Percentiles rank a stretch among this genome's conserved stretches.
phyloP scores from a whole-genome alignment of 2,888 invertebrate species.

The Lepidonotus clava region DNA sequence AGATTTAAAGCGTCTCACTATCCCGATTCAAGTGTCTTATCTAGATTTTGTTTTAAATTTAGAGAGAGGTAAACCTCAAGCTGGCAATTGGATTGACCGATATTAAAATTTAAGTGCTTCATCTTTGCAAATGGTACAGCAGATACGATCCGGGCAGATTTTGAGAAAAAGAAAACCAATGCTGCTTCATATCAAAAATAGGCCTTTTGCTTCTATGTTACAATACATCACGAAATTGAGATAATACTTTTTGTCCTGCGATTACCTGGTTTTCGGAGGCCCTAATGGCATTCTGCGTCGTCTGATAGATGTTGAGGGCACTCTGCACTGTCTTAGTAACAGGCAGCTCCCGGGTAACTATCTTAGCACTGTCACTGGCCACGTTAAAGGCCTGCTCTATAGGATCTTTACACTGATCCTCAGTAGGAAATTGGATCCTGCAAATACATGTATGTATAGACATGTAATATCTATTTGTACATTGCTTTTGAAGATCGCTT shows the following conservation, averaged over 20 bases:
- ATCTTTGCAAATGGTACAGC: too few relatives aligned
- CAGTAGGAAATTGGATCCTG: conserved; percentile 70
- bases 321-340: conserved; percentile 39
- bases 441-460: neutral
- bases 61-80: too few relatives aligned
- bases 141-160: neutral
- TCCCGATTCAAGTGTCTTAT: too few relatives aligned
- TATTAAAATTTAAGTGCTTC: too few relatives aligned
- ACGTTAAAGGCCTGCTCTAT: conserved; percentile 71
- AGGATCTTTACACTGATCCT: conserved; percentile 63
- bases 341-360: neutral
- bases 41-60: too few relatives aligned
- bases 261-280: conserved; percentile 9
- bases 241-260: too few relatives aligned
- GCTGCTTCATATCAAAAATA: too few relatives aligned
- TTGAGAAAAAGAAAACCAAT: neutral
- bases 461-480: neutral
- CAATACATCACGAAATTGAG: too few relatives aligned
- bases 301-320: conserved; percentile 16
- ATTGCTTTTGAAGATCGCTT: neutral
- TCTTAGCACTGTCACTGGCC: conserved; percentile 64
- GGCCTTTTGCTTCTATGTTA: too few relatives aligned
- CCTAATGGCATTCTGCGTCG: conserved; percentile 50
- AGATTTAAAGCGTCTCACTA: too few relatives aligned
- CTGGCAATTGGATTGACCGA: too few relatives aligned